A percentile compares a stretch with the other conserved stretches of the same genome.
These are phyloP conservation scores for Pocillopora meandrina DNA, from an alignment of 92 coral and sea anemone genomes.

Conservation along the genomic window DNA sequence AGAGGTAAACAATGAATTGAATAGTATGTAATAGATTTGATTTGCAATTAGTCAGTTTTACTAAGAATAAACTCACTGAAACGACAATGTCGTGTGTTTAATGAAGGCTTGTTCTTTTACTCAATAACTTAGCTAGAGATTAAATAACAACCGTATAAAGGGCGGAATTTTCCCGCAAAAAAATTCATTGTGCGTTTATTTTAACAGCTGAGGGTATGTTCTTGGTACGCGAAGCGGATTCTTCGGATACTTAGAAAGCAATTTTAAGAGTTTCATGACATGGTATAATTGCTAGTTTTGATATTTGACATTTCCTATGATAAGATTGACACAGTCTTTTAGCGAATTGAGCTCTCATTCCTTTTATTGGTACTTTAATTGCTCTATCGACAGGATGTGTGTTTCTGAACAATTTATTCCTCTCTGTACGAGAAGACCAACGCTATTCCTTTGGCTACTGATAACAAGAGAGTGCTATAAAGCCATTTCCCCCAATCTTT, in stretches of 20 bases:
- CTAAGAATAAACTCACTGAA: slow-evolving; percentile 61
- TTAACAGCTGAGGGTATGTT: slow-evolving; percentile 6
- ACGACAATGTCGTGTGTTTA: slow-evolving; percentile 33
- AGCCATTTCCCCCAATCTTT: neutral
- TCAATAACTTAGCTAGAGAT: neutral
- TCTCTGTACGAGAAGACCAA: neutral
- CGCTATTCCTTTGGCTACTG: neutral
- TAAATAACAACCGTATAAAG: neutral
- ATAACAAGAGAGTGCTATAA: neutral
- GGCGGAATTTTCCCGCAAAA: slow-evolving; percentile 1
- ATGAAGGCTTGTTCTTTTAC: slow-evolving; percentile 21
- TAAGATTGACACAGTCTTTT: slow-evolving; percentile 68
- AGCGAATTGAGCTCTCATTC: slow-evolving; percentile 66
- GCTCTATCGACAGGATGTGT: slow-evolving; percentile 77
- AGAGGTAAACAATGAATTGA: slow-evolving; percentile 34
- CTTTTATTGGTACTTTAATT: slow-evolving; percentile 76
- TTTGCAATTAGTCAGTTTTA: slow-evolving; percentile 75
- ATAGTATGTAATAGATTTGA: slow-evolving; percentile 56
- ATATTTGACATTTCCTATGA: slow-evolving; percentile 77
- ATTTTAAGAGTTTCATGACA: slow-evolving; percentile 67
- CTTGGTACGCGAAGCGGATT: slow-evolving; percentile 7
- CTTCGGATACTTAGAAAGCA: slow-evolving; percentile 57
- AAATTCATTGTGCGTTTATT: neutral
- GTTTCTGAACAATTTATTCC: slow-evolving; percentile 38
- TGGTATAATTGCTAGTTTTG: slow-evolving; percentile 71